Conservation (phyloP, 1,140 invertebrate genomes). For the Sycophaga agraensis region DNA sequence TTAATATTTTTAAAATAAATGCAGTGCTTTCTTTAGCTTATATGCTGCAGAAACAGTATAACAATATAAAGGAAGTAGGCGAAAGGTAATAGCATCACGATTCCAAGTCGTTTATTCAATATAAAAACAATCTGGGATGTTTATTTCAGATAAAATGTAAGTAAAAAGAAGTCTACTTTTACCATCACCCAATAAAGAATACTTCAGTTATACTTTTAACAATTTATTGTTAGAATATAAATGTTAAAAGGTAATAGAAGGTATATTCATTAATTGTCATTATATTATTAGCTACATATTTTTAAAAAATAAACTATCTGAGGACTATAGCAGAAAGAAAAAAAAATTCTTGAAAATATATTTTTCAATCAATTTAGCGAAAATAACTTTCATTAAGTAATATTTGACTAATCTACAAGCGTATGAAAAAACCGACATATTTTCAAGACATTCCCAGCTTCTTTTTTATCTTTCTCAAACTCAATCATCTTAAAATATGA, state of each 20-base stretch:
- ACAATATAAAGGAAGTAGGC: not conserved
- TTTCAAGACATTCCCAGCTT: conserved; percentile 5
- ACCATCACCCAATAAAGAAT: conserved; percentile 8
- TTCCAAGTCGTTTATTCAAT: not conserved
- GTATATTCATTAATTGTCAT: not conserved
- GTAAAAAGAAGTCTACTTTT: not conserved
- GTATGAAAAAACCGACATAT: not conserved
- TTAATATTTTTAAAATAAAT: not conserved
- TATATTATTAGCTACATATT: not conserved
- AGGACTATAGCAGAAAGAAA: no score
- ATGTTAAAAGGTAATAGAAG: not conserved
- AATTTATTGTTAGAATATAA: not conserved
- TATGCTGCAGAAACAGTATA: not conserved
- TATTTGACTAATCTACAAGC: not conserved
- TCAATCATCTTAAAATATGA: not conserved
- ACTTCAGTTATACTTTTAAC: not conserved
- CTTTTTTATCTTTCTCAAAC: conserved; percentile 16
- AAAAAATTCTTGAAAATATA: no score
- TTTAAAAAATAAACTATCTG: not conserved
- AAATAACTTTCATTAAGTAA: not conserved
- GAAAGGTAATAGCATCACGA: not conserved
- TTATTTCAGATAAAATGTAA: not conserved
- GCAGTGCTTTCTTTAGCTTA: not conserved
- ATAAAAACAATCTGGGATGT: conserved; percentile 15
- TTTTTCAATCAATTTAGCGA: no score